These are phyloP conservation scores for Sphecodes monilicornis DNA, from an alignment of 2,888 invertebrate genomes.

Conservation along the genomic window DNA sequence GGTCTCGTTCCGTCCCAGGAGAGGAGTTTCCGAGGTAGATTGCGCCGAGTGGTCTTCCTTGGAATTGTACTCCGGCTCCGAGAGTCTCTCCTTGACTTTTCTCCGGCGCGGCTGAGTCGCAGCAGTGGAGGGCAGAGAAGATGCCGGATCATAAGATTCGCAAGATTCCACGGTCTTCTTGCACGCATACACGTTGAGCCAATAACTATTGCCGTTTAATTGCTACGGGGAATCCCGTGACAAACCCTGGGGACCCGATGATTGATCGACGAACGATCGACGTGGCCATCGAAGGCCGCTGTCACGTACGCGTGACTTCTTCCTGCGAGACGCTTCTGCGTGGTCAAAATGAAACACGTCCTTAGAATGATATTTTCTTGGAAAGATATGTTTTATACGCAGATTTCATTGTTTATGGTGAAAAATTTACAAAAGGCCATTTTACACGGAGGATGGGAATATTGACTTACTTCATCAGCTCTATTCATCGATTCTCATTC, in stretches of 20 bases:
- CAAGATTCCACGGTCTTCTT: conserved; percentile 10
- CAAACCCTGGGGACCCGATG: not conserved
- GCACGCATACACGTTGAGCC: not conserved
- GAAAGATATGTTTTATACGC: not conserved
- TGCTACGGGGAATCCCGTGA: not conserved
- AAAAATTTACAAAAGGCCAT: not conserved
- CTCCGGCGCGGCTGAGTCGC: conserved; percentile 4
- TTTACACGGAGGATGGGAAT: no score
- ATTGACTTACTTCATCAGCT: no score
- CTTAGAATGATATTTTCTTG: not conserved
- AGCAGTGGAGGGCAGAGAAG: conserved; percentile 35
- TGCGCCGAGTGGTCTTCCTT: conserved; percentile 78
- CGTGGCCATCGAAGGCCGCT: not conserved
- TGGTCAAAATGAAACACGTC: not conserved
- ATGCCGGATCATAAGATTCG: conserved; percentile 40
- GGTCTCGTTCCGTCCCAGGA: conserved; percentile 42
- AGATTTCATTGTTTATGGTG: not conserved
- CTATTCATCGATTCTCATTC: not conserved
- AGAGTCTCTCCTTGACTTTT: conserved; percentile 51
- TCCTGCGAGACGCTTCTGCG: not conserved
- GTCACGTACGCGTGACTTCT: conserved; percentile 7
- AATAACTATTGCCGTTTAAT: conserved; percentile 6
- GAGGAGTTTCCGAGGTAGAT: conserved; percentile 69
- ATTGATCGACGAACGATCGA: not conserved
- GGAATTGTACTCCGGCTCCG: conserved; percentile 71